These are phyloP conservation scores for Urocynchramus pylzowi DNA, from an alignment of 2,113 vertebrate species.

Conservation along the genomic window DNA sequence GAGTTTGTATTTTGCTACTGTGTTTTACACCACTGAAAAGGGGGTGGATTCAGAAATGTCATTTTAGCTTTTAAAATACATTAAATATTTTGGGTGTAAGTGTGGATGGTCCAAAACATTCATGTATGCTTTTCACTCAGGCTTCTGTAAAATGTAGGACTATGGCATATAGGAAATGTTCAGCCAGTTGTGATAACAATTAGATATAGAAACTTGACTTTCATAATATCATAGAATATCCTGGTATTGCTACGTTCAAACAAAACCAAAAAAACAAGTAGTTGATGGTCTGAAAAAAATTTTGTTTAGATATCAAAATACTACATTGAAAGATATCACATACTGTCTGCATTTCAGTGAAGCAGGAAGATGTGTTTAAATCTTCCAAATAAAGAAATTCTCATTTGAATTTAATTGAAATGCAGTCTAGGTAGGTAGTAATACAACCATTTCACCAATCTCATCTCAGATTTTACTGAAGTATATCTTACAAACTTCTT, in stretches of 20 bases:
- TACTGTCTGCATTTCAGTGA: not conserved
- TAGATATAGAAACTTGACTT: not conserved
- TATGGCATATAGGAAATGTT: not conserved
- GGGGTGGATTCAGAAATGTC: not conserved
- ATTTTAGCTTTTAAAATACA: not conserved
- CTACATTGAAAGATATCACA: not conserved
- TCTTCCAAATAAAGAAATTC: not conserved
- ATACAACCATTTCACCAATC: not conserved
- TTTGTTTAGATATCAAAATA: not conserved
- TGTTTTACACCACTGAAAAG: not conserved
- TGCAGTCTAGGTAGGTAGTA: fast-evolving
- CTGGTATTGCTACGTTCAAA: not conserved
- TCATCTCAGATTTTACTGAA: not conserved
- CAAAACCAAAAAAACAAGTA: not conserved
- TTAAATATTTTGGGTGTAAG: not conserved
- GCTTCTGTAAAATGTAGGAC: not conserved
- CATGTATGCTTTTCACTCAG: not conserved
- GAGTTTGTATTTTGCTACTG: not conserved
- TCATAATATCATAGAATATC: too few species aligned
- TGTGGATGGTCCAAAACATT: not conserved
- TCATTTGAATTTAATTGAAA: not conserved
- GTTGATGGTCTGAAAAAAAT: not conserved
- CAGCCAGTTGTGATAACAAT: not conserved
- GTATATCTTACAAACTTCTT: not conserved
- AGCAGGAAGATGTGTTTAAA: not conserved